Evolutionary conservation across 1,140 invertebrate species (phyloP).

Genomic region (Drosophila obscura): DNA sequence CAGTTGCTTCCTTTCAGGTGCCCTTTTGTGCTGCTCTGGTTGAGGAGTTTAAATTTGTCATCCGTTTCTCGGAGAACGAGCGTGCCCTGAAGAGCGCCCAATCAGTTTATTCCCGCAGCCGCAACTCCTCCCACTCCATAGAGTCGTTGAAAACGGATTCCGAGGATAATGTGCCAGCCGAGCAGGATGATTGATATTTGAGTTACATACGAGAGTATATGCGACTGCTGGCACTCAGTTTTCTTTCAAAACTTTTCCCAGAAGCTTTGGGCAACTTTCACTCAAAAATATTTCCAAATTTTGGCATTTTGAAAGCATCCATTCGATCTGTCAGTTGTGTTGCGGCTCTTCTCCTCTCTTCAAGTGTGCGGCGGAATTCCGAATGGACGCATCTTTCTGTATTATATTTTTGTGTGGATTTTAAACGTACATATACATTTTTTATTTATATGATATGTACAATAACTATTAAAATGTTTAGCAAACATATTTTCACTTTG

Average conservation of each 20-base stretch:
- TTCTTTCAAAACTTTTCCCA: constrained; percentile 18
- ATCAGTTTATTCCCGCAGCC: constrained; percentile 76
- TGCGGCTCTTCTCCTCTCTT: constrained; percentile 44
- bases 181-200: constrained; percentile 45
- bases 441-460: constrained; percentile 17
- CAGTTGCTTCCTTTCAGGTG: constrained; percentile 84
- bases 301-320: constrained; percentile 44
- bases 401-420: background rate
- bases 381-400: background rate
- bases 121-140: constrained; percentile 76
- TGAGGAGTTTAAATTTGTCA: constrained; percentile 90
- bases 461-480: constrained; percentile 36
- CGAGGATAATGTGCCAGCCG: constrained; percentile 47
- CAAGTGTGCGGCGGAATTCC: constrained; percentile 20
- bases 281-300: constrained; percentile 58
- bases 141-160: constrained; percentile 76
- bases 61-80: constrained; percentile 72
- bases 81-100: constrained; percentile 68
- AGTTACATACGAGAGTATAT: background rate
- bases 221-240: background rate
- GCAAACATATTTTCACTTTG: constrained; percentile 5
- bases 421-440: constrained; percentile 34
- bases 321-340: constrained; percentile 34
- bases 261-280: constrained; percentile 62
- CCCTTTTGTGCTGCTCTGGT: constrained; percentile 88